These are phyloP conservation scores for Characodon lateralis DNA, from an alignment of 2,797 vertebrate species.

Conservation along the genomic window DNA sequence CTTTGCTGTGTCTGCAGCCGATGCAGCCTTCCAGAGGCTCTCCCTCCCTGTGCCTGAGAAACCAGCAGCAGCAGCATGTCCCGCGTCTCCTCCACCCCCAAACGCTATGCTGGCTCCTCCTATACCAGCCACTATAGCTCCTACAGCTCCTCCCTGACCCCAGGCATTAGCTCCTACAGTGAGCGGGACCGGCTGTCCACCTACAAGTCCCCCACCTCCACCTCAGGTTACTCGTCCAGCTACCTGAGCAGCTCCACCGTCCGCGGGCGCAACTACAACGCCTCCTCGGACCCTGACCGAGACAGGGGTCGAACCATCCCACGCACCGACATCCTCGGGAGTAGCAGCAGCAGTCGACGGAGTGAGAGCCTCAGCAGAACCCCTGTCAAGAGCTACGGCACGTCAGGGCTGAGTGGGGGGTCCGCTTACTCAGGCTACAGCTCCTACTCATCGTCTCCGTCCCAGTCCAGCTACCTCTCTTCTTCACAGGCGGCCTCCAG, in stretches of 20 bases:
- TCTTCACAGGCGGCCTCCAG: constrained; percentile 73
- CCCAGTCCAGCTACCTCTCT: constrained; percentile 84
- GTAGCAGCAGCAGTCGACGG: constrained; percentile 70
- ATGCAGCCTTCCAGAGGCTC: constrained; percentile 85
- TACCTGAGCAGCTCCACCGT: constrained; percentile 79
- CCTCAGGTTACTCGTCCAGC: constrained; percentile 85
- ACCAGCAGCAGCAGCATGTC: constrained; percentile 84
- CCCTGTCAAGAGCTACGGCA: constrained; percentile 73
- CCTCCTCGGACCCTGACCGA: constrained; percentile 81
- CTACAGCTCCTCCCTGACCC: constrained; percentile 87
- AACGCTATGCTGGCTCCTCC: constrained; percentile 88
- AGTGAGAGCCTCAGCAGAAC: constrained; percentile 86
- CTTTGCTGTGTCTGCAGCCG: constrained; percentile 81
- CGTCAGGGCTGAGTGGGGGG: constrained; percentile 84
- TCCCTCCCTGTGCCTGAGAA: constrained; percentile 78
- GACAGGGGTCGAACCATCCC: constrained; percentile 85
- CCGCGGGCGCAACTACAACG: constrained; percentile 81
- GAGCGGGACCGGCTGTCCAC: constrained; percentile 85
- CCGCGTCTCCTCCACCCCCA: constrained; percentile 93
- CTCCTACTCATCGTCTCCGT: constrained; percentile 72
- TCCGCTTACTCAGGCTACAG: constrained; percentile 80
- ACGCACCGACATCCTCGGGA: constrained; percentile 82
- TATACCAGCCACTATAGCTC: constrained; percentile 90
- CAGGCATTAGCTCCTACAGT: constrained; percentile 83
- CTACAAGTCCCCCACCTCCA: constrained; percentile 83